phyloP scores from a whole-genome alignment of 1,140 invertebrate species.

The Drosophila pseudoananassae region DNA sequence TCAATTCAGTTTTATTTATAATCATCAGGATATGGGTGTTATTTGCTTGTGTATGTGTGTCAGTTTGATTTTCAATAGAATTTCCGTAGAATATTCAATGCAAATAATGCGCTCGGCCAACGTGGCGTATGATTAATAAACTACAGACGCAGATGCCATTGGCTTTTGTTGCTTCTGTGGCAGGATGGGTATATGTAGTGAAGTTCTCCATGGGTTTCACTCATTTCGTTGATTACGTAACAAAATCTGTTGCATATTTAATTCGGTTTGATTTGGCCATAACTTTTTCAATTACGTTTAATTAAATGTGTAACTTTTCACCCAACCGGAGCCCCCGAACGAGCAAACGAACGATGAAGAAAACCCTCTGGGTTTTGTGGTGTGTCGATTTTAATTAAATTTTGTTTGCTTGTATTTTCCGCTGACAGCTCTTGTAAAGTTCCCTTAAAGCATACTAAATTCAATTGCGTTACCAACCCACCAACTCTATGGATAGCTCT shows the following conservation, averaged over 20 bases:
- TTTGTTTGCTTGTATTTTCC: constrained; percentile 48
- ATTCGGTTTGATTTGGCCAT: constrained; percentile 74
- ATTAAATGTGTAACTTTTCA: constrained; percentile 71
- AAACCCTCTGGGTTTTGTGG: constrained; percentile 24
- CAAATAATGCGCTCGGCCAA: constrained; percentile 27
- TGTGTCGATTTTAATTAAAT: constrained; percentile 60
- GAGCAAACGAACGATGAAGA: constrained; percentile 3
- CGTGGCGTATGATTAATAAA: constrained; percentile 65
- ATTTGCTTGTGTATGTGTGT: neutral
- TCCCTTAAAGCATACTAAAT: constrained; percentile 15
- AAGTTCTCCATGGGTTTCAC: constrained; percentile 36
- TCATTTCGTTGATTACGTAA: constrained; percentile 55
- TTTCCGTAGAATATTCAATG: constrained; percentile 39
- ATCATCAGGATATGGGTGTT: constrained; percentile 17
- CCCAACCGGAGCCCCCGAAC: neutral
- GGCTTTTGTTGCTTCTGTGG: constrained; percentile 19
- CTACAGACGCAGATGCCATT: constrained; percentile 38
- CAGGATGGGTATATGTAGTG: neutral
- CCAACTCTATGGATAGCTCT: neutral
- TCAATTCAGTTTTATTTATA: constrained; percentile 65
- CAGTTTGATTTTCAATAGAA: constrained; percentile 12
- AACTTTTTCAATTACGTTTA: constrained; percentile 78
- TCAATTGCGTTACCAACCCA: constrained; percentile 5
- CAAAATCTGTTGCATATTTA: constrained; percentile 77
- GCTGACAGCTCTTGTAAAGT: constrained; percentile 18